Evolutionary conservation across 2,888 invertebrate species (phyloP), one percentile per base, ranked within the genome.

Genomic region (Sarcophaga caerulescens): DNA sequence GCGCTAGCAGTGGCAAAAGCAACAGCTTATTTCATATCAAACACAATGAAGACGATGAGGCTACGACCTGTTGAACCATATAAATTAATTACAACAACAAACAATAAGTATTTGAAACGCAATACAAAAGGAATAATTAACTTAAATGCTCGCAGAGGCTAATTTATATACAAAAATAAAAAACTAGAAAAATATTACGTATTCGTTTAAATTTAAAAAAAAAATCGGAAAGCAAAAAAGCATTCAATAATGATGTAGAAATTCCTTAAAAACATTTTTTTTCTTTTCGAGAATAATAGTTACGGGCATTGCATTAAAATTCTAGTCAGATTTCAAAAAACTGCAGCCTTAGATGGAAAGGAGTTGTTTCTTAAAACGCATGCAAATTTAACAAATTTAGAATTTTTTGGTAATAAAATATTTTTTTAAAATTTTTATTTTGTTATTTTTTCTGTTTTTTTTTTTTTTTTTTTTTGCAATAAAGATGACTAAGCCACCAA

Each of bases 21-120:
- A 52, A 52, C 4, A 3, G 1, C 17, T 52, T 17, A 52, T 65
- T 62, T 21, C n/a, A n/a, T n/a, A n/a, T n/a, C 17, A 68, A 23
- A 60, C 14, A 71, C 66, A 73, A 63, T 65, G 47, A 69, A n/a
- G 57, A 60, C 12, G 23, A 62, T 59, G 60, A 59, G 59, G 17
- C 68, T 81, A 66, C 57, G 84, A 86, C 84, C 84, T 75, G 84
- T 68, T 86, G 84, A 81, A 84, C 86, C 80, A 71, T 52, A 71
- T 74, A 81, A 84, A 84, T 84, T 86, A 86, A 84, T 81, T 86
- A 84, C 66, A 77, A 77, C 63, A 62, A 63, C 14, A 35, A 65
- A 25, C n/a, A 23, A 52, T 71, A 59, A 23, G 2, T 57, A 69
- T 62, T 66, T 71, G 45, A 52, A 45, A 35, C 52, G 52, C 14